phyloP scores from a whole-genome alignment of 2,113 vertebrate genomes.

The Notarius lentiginosus region DNA sequence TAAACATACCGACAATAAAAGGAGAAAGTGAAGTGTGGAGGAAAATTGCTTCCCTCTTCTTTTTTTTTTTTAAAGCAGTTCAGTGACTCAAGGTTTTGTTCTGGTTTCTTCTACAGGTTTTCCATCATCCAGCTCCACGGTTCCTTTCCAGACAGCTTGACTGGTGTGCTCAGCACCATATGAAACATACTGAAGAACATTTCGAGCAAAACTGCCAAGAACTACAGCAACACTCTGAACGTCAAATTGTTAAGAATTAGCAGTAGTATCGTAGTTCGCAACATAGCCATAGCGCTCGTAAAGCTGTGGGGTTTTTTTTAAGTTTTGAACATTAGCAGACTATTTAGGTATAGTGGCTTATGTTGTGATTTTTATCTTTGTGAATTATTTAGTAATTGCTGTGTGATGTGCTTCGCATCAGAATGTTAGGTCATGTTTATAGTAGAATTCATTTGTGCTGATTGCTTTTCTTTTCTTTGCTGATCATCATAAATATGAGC shows the following conservation, averaged over 20 bases:
- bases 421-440: background rate
- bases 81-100: background rate
- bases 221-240: background rate
- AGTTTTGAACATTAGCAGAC: background rate
- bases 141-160: background rate
- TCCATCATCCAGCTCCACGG: background rate
- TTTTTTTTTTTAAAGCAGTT: background rate
- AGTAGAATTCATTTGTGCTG: background rate
- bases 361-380: background rate
- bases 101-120: background rate
- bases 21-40: background rate
- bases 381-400: conserved; percentile 14
- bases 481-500: background rate
- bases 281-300: background rate
- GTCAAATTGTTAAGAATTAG: background rate
- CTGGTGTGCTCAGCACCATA: background rate
- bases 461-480: background rate
- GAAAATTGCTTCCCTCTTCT: background rate
- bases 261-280: background rate
- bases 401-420: background rate
- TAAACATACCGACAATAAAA: background rate
- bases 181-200: background rate
- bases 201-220: background rate
- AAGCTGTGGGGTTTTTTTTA: background rate
- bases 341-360: background rate